Conservation (phyloP, 2,888 invertebrate genomes). For the Campopleginae sp. region DNA sequence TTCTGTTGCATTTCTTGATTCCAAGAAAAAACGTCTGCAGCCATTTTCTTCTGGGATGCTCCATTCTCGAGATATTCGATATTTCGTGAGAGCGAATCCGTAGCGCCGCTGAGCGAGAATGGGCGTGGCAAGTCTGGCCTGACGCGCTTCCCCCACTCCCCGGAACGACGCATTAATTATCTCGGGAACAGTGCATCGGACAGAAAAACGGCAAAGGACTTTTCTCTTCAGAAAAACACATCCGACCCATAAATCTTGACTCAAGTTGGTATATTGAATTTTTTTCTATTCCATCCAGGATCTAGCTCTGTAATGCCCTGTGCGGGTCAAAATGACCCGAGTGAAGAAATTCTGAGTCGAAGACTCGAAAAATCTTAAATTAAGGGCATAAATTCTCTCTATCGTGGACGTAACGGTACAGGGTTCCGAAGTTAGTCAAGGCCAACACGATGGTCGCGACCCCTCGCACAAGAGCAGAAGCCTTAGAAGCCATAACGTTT, state of each 20-base stretch:
- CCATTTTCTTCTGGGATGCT: not conserved
- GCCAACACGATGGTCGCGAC: not conserved
- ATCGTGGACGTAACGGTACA: not conserved
- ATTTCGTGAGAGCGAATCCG: not conserved
- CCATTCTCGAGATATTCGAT: not conserved
- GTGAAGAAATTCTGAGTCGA: not conserved
- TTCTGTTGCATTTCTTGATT: not conserved
- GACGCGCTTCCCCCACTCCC: not conserved
- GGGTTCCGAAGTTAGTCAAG: not conserved
- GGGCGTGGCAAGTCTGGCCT: not conserved
- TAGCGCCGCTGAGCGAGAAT: not conserved
- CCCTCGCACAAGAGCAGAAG: not conserved
- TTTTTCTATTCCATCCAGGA: no score
- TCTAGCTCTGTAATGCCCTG: no score
- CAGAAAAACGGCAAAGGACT: not conserved
- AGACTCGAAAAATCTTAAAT: not conserved
- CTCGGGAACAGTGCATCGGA: not conserved
- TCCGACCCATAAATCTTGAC: not conserved
- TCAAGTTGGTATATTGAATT: not conserved
- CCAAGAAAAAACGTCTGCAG: not conserved
- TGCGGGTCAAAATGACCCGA: not conserved
- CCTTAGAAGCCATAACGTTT: not conserved
- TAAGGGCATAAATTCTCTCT: not conserved
- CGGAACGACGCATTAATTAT: not conserved
- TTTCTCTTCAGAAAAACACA: not conserved